These are phyloP conservation scores for Brassicogethes aeneus DNA, from an alignment of 2,888 invertebrate species.

Conservation along the genomic window DNA sequence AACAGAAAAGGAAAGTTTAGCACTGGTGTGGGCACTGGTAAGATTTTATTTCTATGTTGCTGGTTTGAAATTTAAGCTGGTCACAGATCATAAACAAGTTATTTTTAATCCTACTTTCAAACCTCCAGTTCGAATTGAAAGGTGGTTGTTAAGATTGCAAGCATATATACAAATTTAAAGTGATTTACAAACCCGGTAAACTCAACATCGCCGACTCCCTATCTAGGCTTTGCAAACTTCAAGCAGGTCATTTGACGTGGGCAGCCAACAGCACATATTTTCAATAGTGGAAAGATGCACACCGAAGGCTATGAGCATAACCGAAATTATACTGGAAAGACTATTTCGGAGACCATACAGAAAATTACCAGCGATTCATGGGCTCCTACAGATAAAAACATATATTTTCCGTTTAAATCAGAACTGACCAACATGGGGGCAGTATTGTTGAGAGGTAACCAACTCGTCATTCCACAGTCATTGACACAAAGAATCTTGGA, in stretches of 20 bases:
- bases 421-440: conserved; percentile 18
- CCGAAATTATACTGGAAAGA: not conserved
- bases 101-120: conserved; percentile 23
- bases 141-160: conserved; percentile 21
- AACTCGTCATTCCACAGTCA: conserved; percentile 15
- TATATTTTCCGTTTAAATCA: conserved; percentile 13
- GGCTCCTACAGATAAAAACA: conserved; percentile 11
- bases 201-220: not conserved
- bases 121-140: conserved; percentile 19
- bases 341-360: not conserved
- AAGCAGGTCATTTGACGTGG: not conserved
- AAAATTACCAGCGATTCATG: conserved; percentile 13
- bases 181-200: not conserved
- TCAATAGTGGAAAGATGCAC: not conserved
- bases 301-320: not conserved
- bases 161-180: conserved; percentile 10
- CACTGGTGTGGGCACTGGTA: conserved; percentile 34
- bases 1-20: conserved; percentile 21
- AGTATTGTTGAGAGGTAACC: conserved; percentile 14
- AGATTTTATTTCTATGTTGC: conserved; percentile 35
- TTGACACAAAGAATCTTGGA: conserved; percentile 8
- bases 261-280: not conserved
- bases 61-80: conserved; percentile 34
- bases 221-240: not conserved
- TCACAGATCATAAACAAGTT: conserved; percentile 28